Evolutionary conservation across 2,113 vertebrate species (phyloP).

Genomic region (Micromys minutus): DNA sequence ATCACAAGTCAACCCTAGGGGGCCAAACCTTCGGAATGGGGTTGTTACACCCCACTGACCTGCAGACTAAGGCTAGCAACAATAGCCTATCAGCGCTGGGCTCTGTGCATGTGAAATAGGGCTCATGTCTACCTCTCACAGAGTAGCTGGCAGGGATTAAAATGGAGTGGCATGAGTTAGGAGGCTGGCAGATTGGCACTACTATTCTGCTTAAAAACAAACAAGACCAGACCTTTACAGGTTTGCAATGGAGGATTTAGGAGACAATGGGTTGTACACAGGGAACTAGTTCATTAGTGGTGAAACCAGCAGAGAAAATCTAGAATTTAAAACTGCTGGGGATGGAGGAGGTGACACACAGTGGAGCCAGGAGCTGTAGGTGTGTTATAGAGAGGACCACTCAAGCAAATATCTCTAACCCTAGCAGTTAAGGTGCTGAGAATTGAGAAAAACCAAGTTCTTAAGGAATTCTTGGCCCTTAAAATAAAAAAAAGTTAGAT

Average conservation of each 20-base stretch:
- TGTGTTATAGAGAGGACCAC: neutral
- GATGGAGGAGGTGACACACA: neutral
- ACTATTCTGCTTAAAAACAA: conserved; percentile 73
- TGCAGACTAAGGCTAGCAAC: conserved; percentile 26
- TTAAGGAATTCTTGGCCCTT: conserved; percentile 13
- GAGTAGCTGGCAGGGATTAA: conserved; percentile 56
- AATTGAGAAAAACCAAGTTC: conserved; percentile 38
- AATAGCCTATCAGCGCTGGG: conserved; percentile 13
- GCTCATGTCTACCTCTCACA: conserved; percentile 1
- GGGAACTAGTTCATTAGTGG: conserved; percentile 67
- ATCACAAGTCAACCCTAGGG: conserved; percentile 58
- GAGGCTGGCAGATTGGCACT: conserved; percentile 68
- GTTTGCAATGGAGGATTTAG: conserved; percentile 70
- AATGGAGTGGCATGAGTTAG: conserved; percentile 27
- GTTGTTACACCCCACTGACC: neutral
- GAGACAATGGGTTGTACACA: conserved; percentile 59
- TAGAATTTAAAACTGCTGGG: neutral
- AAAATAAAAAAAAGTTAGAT: neutral
- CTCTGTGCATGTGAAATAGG: conserved; percentile 42
- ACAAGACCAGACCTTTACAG: conserved; percentile 53
- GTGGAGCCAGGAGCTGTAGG: neutral
- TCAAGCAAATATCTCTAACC: neutral
- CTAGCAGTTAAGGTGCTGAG: conserved; percentile 30
- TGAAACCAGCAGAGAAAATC: conserved; percentile 67
- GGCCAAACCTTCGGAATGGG: conserved; percentile 44